phyloP scores from a whole-genome alignment of 2,113 vertebrate species.

The Scolopax mira region DNA sequence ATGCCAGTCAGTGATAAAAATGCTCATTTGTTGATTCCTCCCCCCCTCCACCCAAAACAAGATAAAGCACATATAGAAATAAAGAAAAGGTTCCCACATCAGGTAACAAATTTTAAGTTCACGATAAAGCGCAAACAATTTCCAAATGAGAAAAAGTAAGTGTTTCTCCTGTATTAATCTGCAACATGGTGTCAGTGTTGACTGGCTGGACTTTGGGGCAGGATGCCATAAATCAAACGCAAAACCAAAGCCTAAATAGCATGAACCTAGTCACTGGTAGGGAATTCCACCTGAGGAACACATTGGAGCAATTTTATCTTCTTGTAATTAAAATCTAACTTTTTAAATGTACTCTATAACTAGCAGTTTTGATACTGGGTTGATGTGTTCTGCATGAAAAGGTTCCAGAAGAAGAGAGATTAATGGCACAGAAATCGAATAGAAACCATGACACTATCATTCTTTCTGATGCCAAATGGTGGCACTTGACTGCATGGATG shows the following conservation, averaged over 20 bases:
- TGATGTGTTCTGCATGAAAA: neutral
- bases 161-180: neutral
- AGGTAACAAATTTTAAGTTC: neutral
- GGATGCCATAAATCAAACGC: neutral
- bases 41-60: neutral
- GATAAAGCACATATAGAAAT: neutral
- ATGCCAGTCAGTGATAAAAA: conserved; percentile 4
- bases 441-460: neutral
- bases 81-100: neutral
- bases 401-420: neutral
- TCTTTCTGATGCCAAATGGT: neutral
- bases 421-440: neutral
- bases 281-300: neutral
- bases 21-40: neutral
- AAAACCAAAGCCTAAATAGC: neutral
- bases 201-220: neutral
- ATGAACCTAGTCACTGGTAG: neutral
- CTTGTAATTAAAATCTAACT: neutral
- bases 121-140: neutral
- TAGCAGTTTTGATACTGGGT: neutral
- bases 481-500: neutral
- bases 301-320: neutral
- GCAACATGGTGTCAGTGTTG: neutral
- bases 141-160: neutral
- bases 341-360: neutral